These are phyloP conservation scores for Poliocrania exsul DNA, from an alignment of 2,797 vertebrate genomes.

Conservation along the genomic window DNA sequence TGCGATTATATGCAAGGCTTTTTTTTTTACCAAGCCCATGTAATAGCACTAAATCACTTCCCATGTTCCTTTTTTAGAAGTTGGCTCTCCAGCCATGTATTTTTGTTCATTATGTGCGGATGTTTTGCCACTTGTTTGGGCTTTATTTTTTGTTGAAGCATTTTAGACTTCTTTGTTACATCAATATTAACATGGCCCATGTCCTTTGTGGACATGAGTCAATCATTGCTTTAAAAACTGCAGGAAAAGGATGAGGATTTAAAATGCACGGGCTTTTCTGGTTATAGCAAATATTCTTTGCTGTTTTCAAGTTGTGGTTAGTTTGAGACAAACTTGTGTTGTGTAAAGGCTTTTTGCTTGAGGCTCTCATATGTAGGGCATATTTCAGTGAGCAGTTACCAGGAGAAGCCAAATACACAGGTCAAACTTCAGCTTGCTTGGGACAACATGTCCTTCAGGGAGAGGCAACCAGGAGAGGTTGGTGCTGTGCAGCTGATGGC, in stretches of 20 bases:
- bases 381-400: background rate
- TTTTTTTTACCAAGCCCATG: background rate
- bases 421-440: background rate
- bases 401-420: background rate
- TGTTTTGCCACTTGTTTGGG: constrained; percentile 32
- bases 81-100: background rate
- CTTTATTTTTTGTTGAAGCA: background rate
- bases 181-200: background rate
- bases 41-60: constrained; percentile 6
- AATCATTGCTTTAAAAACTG: background rate
- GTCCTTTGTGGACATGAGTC: background rate
- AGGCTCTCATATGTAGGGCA: background rate
- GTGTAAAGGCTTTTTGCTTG: background rate
- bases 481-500: background rate
- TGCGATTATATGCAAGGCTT: background rate
- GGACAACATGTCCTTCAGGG: background rate
- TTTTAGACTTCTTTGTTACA: background rate
- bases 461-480: background rate
- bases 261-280: background rate
- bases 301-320: background rate
- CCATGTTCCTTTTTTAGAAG: constrained; percentile 35
- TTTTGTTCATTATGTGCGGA: constrained; percentile 7
- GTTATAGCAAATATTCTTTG: background rate
- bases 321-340: background rate
- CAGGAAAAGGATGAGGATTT: background rate